Conservation (phyloP, 2,888 invertebrate species). For the Drosophila atripex region DNA sequence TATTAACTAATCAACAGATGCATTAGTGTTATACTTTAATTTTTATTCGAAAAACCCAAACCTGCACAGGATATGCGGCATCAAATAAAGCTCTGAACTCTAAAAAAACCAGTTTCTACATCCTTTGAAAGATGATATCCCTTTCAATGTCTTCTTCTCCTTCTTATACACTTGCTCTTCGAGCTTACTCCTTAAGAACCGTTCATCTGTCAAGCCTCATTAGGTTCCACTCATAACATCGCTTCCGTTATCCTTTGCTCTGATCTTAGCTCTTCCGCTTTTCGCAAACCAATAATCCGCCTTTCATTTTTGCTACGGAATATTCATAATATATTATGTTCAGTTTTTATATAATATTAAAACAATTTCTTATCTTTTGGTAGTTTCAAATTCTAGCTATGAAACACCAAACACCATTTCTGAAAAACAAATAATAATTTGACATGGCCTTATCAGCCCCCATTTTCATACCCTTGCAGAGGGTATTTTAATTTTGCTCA, state of each 20-base stretch:
- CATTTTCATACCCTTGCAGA: too few relatives aligned
- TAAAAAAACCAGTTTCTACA: conserved; percentile 15
- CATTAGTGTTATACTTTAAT: too few relatives aligned
- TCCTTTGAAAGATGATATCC: conserved; percentile 33
- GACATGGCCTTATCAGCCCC: too few relatives aligned
- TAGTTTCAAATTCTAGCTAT: too few relatives aligned
- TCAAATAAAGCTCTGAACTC: conserved; percentile 3
- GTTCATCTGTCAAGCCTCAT: conserved; percentile 41
- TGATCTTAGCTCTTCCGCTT: conserved; percentile 43
- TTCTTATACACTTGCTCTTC: not conserved
- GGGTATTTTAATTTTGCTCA: too few relatives aligned
- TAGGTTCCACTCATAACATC: conserved; percentile 34
- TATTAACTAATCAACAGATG: too few relatives aligned
- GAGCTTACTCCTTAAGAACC: not conserved
- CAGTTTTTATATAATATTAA: too few relatives aligned
- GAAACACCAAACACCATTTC: too few relatives aligned
- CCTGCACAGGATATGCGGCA: conserved; percentile 20
- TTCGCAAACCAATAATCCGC: not conserved
- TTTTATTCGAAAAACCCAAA: too few relatives aligned
- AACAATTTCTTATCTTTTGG: too few relatives aligned
- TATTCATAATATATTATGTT: too few relatives aligned
- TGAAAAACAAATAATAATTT: too few relatives aligned
- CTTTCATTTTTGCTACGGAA: not conserved
- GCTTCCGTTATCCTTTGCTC: conserved; percentile 43
- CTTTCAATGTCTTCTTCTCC: not conserved